These are phyloP conservation scores for Ichneumoninae sp. DNA, from an alignment of 2,888 invertebrate genomes.

Conservation along the genomic window DNA sequence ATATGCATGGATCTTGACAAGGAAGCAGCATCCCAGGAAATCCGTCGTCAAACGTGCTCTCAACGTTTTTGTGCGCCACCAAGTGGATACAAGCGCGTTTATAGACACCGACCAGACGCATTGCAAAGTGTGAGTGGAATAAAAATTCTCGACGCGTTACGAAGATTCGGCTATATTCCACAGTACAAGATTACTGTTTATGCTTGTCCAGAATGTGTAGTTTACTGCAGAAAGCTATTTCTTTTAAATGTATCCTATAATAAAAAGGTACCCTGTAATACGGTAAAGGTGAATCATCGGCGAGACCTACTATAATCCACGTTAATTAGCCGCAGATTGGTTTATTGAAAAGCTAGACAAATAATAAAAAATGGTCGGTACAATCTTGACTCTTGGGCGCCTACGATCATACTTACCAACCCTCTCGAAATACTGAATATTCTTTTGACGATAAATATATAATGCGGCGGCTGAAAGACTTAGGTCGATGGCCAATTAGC, in stretches of 20 bases:
- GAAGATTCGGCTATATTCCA: not conserved
- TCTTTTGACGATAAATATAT: no score
- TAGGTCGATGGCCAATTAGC: no score
- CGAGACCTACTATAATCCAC: not conserved
- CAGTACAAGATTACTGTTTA: no score
- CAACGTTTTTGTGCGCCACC: slow-evolving; percentile 85
- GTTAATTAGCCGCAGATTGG: no score
- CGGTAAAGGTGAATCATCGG: not conserved
- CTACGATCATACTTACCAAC: no score
- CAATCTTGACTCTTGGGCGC: no score
- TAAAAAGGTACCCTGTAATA: slow-evolving; percentile 61
- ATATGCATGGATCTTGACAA: slow-evolving; percentile 88
- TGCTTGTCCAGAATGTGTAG: not conserved
- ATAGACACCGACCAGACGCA: slow-evolving; percentile 87
- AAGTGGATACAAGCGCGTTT: slow-evolving; percentile 86
- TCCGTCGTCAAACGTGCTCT: slow-evolving; percentile 87
- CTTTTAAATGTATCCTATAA: no score
- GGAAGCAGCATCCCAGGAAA: slow-evolving; percentile 86
- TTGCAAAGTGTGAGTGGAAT: slow-evolving; percentile 80
- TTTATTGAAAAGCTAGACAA: no score
- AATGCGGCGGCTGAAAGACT: no score
- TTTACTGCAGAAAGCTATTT: not conserved
- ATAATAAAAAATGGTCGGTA: no score
- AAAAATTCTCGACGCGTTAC: not conserved
- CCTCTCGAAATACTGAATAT: no score